These are phyloP conservation scores for Druceiella hillmani DNA, from an alignment of 2,888 invertebrate genomes.

Conservation along the genomic window DNA sequence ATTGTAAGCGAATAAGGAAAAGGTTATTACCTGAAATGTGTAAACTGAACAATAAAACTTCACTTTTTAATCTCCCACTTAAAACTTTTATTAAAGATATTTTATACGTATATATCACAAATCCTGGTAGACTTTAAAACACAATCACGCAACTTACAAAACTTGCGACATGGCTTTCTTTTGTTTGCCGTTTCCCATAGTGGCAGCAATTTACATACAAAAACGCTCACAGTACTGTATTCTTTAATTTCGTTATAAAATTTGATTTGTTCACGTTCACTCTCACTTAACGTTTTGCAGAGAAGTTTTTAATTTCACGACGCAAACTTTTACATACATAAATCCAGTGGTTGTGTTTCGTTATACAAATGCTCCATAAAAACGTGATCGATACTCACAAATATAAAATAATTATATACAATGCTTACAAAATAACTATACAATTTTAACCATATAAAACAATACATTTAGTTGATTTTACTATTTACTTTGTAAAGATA, in stretches of 20 bases:
- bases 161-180: conserved; percentile 43
- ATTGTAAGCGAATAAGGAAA: conserved; percentile 28
- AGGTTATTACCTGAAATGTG: conserved; percentile 37
- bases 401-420: no score
- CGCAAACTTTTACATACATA: no score
- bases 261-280: not conserved
- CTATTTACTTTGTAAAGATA: no score
- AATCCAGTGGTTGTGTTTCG: no score
- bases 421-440: conserved; percentile 1
- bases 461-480: no score
- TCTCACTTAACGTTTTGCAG: not conserved
- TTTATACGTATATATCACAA: conserved; percentile 69
- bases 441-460: no score
- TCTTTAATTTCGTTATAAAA: conserved; percentile 3
- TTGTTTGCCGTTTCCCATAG: conserved; percentile 50
- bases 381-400: no score
- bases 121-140: conserved; percentile 68
- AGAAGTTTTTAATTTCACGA: no score
- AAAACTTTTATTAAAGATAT: conserved; percentile 56
- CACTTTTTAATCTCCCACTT: conserved; percentile 52
- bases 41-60: conserved; percentile 50
- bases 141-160: conserved; percentile 61
- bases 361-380: no score
- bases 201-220: conserved; percentile 53
- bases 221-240: conserved; percentile 31